Conservation (phyloP, 2,797 vertebrate genomes). For the Phalloptychus januarius region DNA sequence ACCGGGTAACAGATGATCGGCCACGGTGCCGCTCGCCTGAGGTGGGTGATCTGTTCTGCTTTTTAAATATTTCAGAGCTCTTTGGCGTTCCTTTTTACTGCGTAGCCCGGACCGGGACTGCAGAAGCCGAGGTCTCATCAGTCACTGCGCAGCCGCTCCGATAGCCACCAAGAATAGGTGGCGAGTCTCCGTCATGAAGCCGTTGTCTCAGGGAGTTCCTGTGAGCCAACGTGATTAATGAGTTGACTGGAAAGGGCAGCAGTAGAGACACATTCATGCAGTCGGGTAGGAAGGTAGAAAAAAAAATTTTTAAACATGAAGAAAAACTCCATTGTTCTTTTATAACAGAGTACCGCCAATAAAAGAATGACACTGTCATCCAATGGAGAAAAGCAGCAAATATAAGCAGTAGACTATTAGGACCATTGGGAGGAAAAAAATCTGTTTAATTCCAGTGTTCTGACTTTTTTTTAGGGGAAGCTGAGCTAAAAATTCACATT, state of each 20-base stretch:
- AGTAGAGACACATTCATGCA: background rate
- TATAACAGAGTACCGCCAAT: too few relatives aligned
- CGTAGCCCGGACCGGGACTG: slow-evolving; percentile 53
- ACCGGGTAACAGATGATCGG: slow-evolving; percentile 55
- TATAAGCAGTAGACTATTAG: too few relatives aligned
- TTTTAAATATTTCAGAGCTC: slow-evolving; percentile 75
- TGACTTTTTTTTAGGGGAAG: background rate
- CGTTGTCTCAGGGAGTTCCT: slow-evolving; percentile 47
- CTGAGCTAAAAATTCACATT: background rate
- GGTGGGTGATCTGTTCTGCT: slow-evolving; percentile 64
- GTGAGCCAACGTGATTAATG: slow-evolving; percentile 37
- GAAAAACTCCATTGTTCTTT: background rate
- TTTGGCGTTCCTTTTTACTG: slow-evolving; percentile 69
- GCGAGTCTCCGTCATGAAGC: slow-evolving; percentile 29
- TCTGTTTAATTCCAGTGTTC: too few relatives aligned
- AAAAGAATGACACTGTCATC: background rate
- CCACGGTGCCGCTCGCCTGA: slow-evolving; percentile 31
- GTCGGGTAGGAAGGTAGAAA: background rate
- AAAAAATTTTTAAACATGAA: background rate
- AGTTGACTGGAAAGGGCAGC: slow-evolving; percentile 12
- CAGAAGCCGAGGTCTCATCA: slow-evolving; percentile 45
- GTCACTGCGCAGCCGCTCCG: slow-evolving; percentile 28
- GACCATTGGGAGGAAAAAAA: too few relatives aligned
- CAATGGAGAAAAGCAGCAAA: background rate
- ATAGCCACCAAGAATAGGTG: slow-evolving; percentile 20